Evolutionary conservation across 2,888 invertebrate species (phyloP), one percentile per base, ranked within the genome.

Genomic region (Metalampra italica): DNA sequence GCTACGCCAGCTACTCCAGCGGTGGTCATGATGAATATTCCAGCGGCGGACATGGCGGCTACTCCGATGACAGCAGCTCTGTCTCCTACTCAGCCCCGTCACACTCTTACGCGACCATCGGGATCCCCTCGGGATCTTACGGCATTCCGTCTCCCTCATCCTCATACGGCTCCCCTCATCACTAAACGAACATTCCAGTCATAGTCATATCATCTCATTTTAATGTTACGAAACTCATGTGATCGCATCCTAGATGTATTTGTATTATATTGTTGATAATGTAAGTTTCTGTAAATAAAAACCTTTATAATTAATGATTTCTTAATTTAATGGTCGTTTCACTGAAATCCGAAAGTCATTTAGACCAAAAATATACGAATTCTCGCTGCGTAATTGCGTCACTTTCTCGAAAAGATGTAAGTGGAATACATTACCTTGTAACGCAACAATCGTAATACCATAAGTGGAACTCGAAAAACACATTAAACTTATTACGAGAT

Each of bases 241-340:
- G 87, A 87, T 87, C 83, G 78, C 82, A 77, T 70, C 75, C 62
- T 86, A 86, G 85, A 75, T 72, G 72, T 78, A 82, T 74, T 76
- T 85, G 81, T 87, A 85, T 82, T 85, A 75, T 77, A 78, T 75
- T 69, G 53, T 79, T 81, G 76, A 81, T 83, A 79, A 79, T 82
- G 62, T 88, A 88, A 85, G 82, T 84, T 86, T 89, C 87, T 90
- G 90, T 90, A 90, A 90, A 90, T 90, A 89, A 87, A 86, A 65
- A 68, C 65, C 29, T 36, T 30, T 46, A 42, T 46, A 41, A 36
- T 22, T 13, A 46, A 41, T 29, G 45, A 12, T 13, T 34, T 12
- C 29, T 34, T 46, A 46, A 40, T 46, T 46, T 43, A 34, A 32
- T 34, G 3, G 34, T 34, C 36, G 39, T 39, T 29, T 46, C 46